These are phyloP conservation scores for Melanostoma mellinum DNA, from an alignment of 2,888 invertebrate genomes.

Conservation along the genomic window DNA sequence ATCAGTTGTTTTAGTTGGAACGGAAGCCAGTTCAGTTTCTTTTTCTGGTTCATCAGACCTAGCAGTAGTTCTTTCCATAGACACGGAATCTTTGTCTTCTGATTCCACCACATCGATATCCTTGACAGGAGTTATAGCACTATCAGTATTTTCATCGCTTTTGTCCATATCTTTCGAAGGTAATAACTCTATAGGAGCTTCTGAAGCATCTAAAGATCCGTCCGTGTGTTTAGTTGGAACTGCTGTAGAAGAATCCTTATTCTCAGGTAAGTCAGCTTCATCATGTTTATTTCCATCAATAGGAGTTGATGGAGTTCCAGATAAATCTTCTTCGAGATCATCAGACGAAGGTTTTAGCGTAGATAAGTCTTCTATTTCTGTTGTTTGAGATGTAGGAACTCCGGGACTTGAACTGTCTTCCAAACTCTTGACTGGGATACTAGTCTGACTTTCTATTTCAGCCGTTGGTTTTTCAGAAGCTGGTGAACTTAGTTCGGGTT, in stretches of 20 bases:
- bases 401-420: slow-evolving; percentile 18
- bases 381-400: slow-evolving; percentile 24
- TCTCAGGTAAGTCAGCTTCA: neutral
- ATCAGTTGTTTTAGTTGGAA: slow-evolving; percentile 4
- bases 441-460: slow-evolving; percentile 24
- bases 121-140: slow-evolving; percentile 15
- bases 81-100: neutral
- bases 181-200: neutral
- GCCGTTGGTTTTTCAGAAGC: slow-evolving; percentile 47
- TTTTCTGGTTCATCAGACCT: too few species aligned
- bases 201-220: neutral
- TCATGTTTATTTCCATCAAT: slow-evolving; percentile 20
- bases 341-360: slow-evolving; percentile 16
- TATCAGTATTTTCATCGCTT: neutral
- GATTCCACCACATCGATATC: neutral
- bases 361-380: neutral
- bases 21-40: neutral
- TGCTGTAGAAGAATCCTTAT: slow-evolving; percentile 7
- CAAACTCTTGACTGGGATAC: neutral
- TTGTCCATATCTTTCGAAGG: slow-evolving; percentile 14
- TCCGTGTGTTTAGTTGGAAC: neutral
- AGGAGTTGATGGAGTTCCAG: slow-evolving; percentile 60
- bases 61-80: neutral
- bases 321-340: slow-evolving; percentile 50
- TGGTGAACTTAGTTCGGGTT: neutral